Evolutionary conservation across 2,888 invertebrate species (phyloP), one percentile per base, ranked within the genome.

Genomic region (Perizoma affinitatum): DNA sequence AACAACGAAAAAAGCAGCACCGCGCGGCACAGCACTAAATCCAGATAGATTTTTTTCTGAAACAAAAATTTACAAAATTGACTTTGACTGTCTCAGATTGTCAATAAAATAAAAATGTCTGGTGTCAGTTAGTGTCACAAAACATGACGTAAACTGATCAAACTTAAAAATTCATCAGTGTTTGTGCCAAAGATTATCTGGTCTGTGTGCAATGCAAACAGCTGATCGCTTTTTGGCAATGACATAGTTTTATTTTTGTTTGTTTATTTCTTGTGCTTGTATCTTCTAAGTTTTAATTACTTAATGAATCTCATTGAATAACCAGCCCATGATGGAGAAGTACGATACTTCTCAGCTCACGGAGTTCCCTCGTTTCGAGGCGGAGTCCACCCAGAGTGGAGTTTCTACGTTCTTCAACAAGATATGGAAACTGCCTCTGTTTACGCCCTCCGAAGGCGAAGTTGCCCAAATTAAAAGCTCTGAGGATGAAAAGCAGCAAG

Each of bases 391-490:
- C 68, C 95, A 95, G 72, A 95, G 96, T 70, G 95, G 95, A 22
- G 95, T 96, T 35, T 94, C 95, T 7, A 95, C 96, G 47, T 94
- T 96, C 68, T 94, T 96, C 70, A 95, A 96, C 22, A 96, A 96
- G 82, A 92, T 97, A 68, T 96, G 96, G 87, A 95, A 94, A 77
- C 93, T 95, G 69, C 93, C 93, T n/a, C 93, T 93, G 81, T 93
- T 94, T 92, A 88, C 92, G 65, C 86, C 86, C 1, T 84, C 72
- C 70, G 88, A 88, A 57, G 78, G 82, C 40, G 86, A 86, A 41
- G 78, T 67, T 65, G 66, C 68, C 52, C 83, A 82, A 68, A 80
- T 70, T 51, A 87, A 80, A 69, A 63, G 67, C 35, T 58, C 70
- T 51, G 69, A 54, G 11, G 85, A 80, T 6, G 74, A 70, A 4